Percentiles rank a stretch among this genome's conserved stretches.
Evolutionary conservation across 1,140 invertebrate genomes (phyloP).

Genomic region (Neelides sp.): DNA sequence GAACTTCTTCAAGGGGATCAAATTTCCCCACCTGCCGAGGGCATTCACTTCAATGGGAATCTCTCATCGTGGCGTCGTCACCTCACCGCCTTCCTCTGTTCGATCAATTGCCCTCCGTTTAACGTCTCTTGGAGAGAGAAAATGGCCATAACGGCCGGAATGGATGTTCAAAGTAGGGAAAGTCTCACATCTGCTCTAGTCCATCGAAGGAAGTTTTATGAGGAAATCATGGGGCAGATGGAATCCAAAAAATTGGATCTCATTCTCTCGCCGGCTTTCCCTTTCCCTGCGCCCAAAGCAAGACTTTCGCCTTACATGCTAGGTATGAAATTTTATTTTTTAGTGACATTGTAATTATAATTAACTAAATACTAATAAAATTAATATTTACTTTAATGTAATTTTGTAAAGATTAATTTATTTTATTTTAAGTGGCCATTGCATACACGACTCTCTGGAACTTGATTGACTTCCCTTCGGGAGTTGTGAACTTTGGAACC

Average conservation of each 20-base stretch:
- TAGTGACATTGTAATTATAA: too few species aligned
- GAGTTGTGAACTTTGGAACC: slow-evolving; percentile 33
- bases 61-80: too few species aligned
- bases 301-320: too few species aligned
- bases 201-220: slow-evolving; percentile 6
- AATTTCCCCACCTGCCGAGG: too few species aligned
- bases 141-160: not conserved
- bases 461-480: slow-evolving; percentile 34
- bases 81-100: not conserved
- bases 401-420: not conserved
- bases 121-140: not conserved
- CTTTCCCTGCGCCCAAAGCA: slow-evolving; percentile 3
- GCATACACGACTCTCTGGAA: slow-evolving; percentile 34
- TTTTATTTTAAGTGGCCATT: slow-evolving; percentile 13
- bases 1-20: too few species aligned
- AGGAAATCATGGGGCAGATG: slow-evolving; percentile 16
- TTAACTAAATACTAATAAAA: not conserved
- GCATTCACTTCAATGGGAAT: too few species aligned
- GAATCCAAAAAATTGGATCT: slow-evolving; percentile 10
- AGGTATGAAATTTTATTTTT: too few species aligned
- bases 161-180: not conserved
- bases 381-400: not conserved
- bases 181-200: slow-evolving; percentile 7
- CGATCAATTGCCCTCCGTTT: not conserved
- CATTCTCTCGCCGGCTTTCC: slow-evolving; percentile 12